Evolutionary conservation across 2,797 vertebrate genomes (phyloP).

Genomic region (Paguma larvata): DNA sequence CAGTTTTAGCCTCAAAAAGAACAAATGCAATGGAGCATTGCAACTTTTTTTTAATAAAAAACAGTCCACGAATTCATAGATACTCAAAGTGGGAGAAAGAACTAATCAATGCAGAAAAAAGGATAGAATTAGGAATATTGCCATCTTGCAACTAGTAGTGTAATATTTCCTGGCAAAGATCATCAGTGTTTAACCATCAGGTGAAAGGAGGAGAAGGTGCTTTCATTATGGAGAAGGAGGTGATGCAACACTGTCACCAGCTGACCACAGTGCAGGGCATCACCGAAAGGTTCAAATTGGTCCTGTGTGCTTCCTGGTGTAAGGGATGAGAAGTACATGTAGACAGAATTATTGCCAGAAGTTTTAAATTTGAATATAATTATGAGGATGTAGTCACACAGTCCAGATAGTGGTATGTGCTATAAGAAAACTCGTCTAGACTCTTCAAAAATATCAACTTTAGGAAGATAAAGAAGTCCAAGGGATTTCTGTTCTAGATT

Average conservation of each 20-base stretch:
- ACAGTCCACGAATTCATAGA: background rate
- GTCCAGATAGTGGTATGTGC: background rate
- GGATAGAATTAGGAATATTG: background rate
- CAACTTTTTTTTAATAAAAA: conserved; percentile 14
- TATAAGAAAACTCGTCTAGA: background rate
- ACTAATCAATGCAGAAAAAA: background rate
- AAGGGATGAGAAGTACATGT: background rate
- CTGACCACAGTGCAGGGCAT: background rate
- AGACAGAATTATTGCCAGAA: background rate
- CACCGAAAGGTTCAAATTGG: background rate
- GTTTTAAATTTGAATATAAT: background rate
- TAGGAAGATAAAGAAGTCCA: background rate
- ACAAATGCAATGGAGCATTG: background rate
- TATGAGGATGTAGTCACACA: background rate
- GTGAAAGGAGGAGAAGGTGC: background rate
- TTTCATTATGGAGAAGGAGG: background rate
- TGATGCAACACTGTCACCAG: background rate
- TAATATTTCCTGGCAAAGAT: background rate
- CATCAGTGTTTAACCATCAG: background rate
- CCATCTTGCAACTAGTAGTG: background rate
- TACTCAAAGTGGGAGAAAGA: background rate
- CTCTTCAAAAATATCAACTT: background rate
- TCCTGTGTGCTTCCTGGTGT: fast-evolving
- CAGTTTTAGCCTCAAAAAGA: background rate
- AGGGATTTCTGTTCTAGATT: background rate